Percentiles rank a stretch among this genome's conserved stretches.
These are phyloP conservation scores for Bungarus multicinctus DNA, from an alignment of 2,113 vertebrate species.

Conservation along the genomic window DNA sequence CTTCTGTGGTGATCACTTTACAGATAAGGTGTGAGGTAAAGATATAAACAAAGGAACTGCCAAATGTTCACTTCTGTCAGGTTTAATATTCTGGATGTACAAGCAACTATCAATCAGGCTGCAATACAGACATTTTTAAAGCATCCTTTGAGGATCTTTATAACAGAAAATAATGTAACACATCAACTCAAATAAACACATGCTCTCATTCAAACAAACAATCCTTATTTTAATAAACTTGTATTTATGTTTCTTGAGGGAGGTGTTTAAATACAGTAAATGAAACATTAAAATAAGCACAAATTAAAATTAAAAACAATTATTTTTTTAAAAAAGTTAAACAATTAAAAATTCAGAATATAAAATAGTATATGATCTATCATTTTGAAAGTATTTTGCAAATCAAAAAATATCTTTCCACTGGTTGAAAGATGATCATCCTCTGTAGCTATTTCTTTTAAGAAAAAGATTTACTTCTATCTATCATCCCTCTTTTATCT, in stretches of 20 bases:
- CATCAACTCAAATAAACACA: not conserved
- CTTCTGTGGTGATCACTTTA: not conserved
- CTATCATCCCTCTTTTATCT: not conserved
- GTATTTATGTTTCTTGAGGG: not conserved
- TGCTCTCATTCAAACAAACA: not conserved
- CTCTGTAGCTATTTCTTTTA: not conserved
- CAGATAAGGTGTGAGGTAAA: not conserved
- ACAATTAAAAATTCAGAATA: not conserved
- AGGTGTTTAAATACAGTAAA: not conserved
- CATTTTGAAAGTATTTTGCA: not conserved
- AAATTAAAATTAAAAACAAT: not conserved
- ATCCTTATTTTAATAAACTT: not conserved
- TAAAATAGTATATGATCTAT: not conserved
- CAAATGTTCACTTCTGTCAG: not conserved
- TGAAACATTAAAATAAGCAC: rapidly evolving
- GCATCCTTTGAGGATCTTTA: not conserved
- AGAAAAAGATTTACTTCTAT: not conserved
- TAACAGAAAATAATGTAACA: not conserved
- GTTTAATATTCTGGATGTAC: not conserved
- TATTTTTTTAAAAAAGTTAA: not conserved
- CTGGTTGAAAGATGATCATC: not conserved
- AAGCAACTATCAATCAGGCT: rapidly evolving
- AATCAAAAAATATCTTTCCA: not conserved
- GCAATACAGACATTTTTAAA: not conserved
- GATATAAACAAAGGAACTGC: not conserved